Evolutionary conservation across 37 sponge, comb jelly and placozoan genomes (phyloP), one percentile per base, ranked within the genome.

Genomic region (Ephydatia muelleri): DNA sequence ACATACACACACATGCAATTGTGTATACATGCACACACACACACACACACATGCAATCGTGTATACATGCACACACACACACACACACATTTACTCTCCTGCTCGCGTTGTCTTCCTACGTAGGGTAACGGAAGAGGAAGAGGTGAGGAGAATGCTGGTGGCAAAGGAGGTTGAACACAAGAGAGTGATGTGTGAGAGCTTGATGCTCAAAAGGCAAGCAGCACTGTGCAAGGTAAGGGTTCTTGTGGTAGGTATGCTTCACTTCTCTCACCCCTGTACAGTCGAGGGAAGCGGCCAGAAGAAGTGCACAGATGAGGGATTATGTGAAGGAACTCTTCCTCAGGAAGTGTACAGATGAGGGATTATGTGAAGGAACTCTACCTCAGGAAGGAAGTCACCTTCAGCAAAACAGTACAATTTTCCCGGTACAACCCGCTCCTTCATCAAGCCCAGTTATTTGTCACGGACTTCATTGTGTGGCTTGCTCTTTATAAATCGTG

Each of bases 91-190:
- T n/a, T n/a, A n/a, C 67, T 22, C 67, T 65, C 67, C 67, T 22
- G 22, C 67, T 65, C 16, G 22, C 16, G 21, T 65, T 22, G 16
- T 16, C 67, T 23, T 23, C 70, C 27, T 29, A 3, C 37, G 26
- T n/a, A 76, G 77, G 77, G 47, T 76, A 36, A 43, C 22, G 47
- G 70, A 69, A 38, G 81, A 81, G 38, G 81, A 83, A 9, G 65
- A 31, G 19, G 65, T 49, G 57, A 83, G 65, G 28, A 83, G 64
- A 32, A 12, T 13, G 23, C 57, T 31, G 76, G 23, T 23, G 2
- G 68, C 40, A 3, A 67, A 5, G 21, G 85, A 76, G 67, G 3
- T 67, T 23, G 67, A 57, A 38, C 21, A 16, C 28, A 67, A 84
- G 76, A 84, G 73, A 39, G 73, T 72, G 75, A 83, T 43, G 26